These are phyloP conservation scores for Schrankia costaestrigalis DNA, from an alignment of 2,888 invertebrate species.

Conservation along the genomic window DNA sequence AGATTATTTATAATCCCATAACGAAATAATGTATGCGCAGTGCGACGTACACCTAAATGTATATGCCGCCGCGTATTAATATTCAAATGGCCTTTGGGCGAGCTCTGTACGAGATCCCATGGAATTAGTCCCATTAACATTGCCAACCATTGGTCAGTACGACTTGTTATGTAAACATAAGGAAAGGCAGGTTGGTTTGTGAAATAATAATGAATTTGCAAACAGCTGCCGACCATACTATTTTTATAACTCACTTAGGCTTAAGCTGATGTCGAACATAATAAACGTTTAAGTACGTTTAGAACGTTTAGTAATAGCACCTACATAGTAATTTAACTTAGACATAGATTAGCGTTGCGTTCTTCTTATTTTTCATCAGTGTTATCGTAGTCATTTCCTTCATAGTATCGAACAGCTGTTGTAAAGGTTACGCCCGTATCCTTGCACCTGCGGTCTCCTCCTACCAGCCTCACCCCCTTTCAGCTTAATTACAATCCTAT, in stretches of 20 bases:
- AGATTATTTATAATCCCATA: constrained; percentile 56
- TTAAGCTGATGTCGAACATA: constrained; percentile 20
- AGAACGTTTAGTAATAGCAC: constrained; percentile 33
- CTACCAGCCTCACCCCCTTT: constrained; percentile 45
- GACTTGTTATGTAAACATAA: constrained; percentile 43
- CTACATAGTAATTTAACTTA: constrained; percentile 44
- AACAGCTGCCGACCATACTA: constrained; percentile 48
- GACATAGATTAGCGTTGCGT: constrained; percentile 55
- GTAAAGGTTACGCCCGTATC: constrained; percentile 70
- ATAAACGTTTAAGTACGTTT: constrained; percentile 14
- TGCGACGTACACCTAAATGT: constrained; percentile 52
- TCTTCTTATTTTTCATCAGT: constrained; percentile 48
- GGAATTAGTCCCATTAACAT: constrained; percentile 62
- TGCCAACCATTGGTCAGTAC: constrained; percentile 45
- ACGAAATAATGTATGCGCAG: constrained; percentile 55
- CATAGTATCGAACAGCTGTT: constrained; percentile 68
- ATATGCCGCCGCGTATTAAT: constrained; percentile 61
- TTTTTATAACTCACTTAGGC: constrained; percentile 34
- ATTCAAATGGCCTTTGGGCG: constrained; percentile 69
- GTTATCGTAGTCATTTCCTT: constrained; percentile 58
- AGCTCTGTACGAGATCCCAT: constrained; percentile 53
- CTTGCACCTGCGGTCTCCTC: constrained; percentile 65
- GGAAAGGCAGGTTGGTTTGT: constrained; percentile 37
- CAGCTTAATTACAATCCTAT: constrained; percentile 68
- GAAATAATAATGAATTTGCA: constrained; percentile 45